Evolutionary conservation across 2,888 invertebrate genomes (phyloP), one percentile per base, ranked within the genome.

Genomic region (Molanna angustata): DNA sequence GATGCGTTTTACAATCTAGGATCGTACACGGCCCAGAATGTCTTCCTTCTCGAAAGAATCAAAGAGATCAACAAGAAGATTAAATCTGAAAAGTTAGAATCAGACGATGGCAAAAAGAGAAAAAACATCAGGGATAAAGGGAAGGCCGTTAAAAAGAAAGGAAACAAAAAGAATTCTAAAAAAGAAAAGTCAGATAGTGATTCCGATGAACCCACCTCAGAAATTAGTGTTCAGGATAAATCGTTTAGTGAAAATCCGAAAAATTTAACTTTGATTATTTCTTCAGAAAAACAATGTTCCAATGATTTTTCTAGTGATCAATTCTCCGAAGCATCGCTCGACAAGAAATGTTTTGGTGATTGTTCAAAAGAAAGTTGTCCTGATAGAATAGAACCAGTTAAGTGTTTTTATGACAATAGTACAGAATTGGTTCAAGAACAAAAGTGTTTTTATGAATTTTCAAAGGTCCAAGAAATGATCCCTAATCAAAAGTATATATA

Each of bases 1-100:
- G 49, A 49, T n/a, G 19, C 20, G 16, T 49, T 49, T 14, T 21
- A 49, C 21, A 35, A 41, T 21, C 27, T 49, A 19, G 49, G 49
- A 9, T 49, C 49, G 3, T 49, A 49, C 17, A 43, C 32, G 14
- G 49, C 49, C 16, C 49, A 49, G 21, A 49, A 49, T 49, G 32
- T 49, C 14, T 49, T 49, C 18, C 20, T 49, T 35, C 33, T 49
- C 2, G 49, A 49, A 6, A 17, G 43, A 13, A 21, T 42, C n/a
- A 42, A 49, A 33, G 49, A 49, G 17, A 18, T 49, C 16, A 13
- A 33, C 21, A 49, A 49, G 42, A 49, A 49, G 22, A 42, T 6
- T 14, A 41, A 41, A 21, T 4, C 18, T 3, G 17, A 13, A n/a
- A 41, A 41, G 18, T 14, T 21, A 2, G 41, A n/a, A n/a, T n/a